Evolutionary conservation across 2,888 invertebrate genomes (phyloP).

Genomic region (Microplitis manilae): DNA sequence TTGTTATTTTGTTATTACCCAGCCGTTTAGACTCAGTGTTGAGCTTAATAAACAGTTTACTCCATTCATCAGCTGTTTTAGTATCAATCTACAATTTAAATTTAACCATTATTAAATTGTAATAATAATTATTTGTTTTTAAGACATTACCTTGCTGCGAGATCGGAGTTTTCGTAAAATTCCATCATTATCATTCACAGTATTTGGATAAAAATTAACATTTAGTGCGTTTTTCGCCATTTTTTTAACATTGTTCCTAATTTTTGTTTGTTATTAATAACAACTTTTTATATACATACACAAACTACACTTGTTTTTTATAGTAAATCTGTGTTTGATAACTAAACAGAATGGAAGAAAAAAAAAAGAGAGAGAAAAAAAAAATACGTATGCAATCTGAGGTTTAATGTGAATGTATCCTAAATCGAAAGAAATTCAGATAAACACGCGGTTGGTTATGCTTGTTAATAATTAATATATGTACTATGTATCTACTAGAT

Average conservation of each 20-base stretch:
- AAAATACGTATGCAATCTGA: background rate
- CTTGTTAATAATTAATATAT: too few species aligned
- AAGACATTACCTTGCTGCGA: conserved; percentile 53
- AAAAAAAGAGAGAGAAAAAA: background rate
- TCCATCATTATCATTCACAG: conserved; percentile 54
- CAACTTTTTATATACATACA: too few species aligned
- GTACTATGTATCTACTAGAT: too few species aligned
- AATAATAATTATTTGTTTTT: conserved; percentile 9
- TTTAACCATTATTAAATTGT: background rate
- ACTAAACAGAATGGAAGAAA: background rate
- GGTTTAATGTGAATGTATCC: background rate
- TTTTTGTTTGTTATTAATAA: background rate
- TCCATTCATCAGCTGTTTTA: conserved; percentile 54
- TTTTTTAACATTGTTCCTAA: conserved; percentile 42
- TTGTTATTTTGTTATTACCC: background rate
- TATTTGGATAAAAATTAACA: conserved; percentile 51
- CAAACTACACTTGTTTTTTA: background rate
- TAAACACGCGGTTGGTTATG: too few species aligned
- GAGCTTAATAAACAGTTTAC: conserved; percentile 56
- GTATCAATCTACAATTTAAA: conserved; percentile 53
- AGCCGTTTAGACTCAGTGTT: conserved; percentile 45
- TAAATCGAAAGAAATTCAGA: background rate
- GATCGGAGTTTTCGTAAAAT: conserved; percentile 53
- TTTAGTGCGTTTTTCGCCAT: conserved; percentile 55
- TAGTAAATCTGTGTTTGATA: background rate